A percentile compares a stretch with the other conserved stretches of the same genome.
These are phyloP conservation scores for Hyposmocoma kahamanoa DNA, from an alignment of 1,140 invertebrate genomes.

Conservation along the genomic window DNA sequence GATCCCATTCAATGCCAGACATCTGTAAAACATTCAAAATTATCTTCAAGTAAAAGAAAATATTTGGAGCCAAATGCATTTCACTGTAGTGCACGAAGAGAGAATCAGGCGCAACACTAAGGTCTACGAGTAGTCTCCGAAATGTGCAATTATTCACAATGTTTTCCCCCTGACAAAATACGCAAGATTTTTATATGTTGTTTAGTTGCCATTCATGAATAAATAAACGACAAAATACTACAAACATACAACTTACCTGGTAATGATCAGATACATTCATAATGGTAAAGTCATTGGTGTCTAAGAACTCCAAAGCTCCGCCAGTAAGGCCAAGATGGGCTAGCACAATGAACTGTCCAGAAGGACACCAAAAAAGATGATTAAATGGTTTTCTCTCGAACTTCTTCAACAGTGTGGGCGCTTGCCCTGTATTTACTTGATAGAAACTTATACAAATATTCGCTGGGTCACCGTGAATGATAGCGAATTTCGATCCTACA, in stretches of 20 bases:
- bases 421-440: constrained; percentile 91
- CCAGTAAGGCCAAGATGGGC: constrained; percentile 89
- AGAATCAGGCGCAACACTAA: no score
- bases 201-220: no score
- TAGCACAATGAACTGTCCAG: constrained; percentile 95
- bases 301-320: constrained; percentile 95
- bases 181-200: no score
- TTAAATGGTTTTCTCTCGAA: constrained; percentile 94
- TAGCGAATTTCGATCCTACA: constrained; percentile 94
- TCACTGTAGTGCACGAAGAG: no score
- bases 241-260: constrained; percentile 57
- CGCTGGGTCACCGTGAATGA: constrained; percentile 94
- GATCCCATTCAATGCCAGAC: constrained; percentile 99
- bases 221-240: neutral
- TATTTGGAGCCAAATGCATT: no score
- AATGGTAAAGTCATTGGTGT: constrained; percentile 94
- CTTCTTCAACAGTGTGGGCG: constrained; percentile 90
- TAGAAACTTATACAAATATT: constrained; percentile 95
- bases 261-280: constrained; percentile 97
- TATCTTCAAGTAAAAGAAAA: no score
- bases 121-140: no score
- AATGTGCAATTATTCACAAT: no score
- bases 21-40: constrained; percentile 77
- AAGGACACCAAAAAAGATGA: constrained; percentile 97
- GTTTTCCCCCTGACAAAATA: no score